Evolutionary conservation across 2,113 vertebrate species (phyloP).

Genomic region (Crotophaga sulcirostris): DNA sequence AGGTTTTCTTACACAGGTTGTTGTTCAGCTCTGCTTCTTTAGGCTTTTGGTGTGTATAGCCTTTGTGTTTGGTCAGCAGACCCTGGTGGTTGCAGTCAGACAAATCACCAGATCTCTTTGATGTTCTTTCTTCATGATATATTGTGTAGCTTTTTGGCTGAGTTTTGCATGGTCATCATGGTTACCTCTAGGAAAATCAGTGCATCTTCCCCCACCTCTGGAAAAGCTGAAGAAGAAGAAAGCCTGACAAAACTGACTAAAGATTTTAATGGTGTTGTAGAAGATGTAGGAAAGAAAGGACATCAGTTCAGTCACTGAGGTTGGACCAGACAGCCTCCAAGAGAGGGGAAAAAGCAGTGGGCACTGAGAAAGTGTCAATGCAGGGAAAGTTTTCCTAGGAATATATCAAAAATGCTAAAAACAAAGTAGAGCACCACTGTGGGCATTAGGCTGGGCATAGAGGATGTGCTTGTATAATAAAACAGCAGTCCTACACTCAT

Average conservation of each 20-base stretch:
- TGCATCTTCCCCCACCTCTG: background rate
- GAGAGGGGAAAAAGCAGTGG: background rate
- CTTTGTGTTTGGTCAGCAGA: background rate
- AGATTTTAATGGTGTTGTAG: background rate
- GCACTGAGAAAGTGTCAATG: background rate
- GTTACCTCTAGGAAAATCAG: background rate
- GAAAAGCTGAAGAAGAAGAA: background rate
- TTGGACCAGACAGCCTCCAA: background rate
- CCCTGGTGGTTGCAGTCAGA: background rate
- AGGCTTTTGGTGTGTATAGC: background rate
- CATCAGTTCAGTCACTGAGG: background rate
- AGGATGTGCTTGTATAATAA: background rate
- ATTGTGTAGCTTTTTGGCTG: background rate
- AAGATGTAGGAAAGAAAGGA: background rate
- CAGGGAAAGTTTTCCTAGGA: background rate
- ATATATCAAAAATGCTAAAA: background rate
- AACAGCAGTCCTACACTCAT: accelerated
- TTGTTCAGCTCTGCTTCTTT: background rate
- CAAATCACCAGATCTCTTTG: background rate
- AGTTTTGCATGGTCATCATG: background rate
- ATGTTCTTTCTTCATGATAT: background rate
- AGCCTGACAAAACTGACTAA: background rate
- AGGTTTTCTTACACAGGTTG: background rate
- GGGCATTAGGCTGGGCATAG: background rate
- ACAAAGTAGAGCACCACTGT: too few species aligned